Percentiles rank a stretch among this genome's conserved stretches.
phyloP scores from a whole-genome alignment of 2,113 vertebrate genomes.

The Tonatia bakeri region DNA sequence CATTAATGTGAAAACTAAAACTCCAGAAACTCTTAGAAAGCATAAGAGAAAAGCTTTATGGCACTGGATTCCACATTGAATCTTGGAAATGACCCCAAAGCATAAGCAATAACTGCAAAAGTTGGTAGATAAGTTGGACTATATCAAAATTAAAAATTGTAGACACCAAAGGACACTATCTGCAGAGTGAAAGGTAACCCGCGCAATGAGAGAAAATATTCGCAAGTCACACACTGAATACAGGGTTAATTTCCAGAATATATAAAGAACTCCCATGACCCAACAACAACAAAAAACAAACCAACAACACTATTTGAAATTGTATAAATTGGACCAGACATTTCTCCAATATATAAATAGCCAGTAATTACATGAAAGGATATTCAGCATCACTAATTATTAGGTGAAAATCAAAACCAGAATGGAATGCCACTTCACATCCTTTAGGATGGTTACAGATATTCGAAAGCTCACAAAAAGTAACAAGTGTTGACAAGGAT shows the following conservation, averaged over 20 bases:
- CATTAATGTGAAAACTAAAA: background rate
- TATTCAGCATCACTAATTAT: background rate
- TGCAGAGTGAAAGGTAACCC: background rate
- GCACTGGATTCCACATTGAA: background rate
- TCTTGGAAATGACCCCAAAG: background rate
- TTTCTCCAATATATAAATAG: background rate
- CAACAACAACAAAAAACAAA: background rate
- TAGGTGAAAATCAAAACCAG: background rate
- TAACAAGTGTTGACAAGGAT: background rate
- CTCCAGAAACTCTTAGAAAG: background rate
- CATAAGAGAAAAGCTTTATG: background rate
- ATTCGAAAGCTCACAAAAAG: background rate
- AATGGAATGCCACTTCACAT: background rate
- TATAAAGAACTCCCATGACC: background rate
- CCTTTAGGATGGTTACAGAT: background rate
- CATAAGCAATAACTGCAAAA: background rate
- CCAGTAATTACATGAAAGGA: background rate
- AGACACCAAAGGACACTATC: background rate
- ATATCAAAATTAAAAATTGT: background rate
- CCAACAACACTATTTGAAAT: background rate
- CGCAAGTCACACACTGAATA: background rate
- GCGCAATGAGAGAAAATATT: background rate
- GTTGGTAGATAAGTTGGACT: background rate
- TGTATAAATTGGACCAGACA: background rate
- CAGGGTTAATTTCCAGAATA: background rate